A percentile compares a stretch with the other conserved stretches of the same genome.
These are phyloP conservation scores for Physocephala rufipes DNA, from an alignment of 2,888 invertebrate species.

Conservation along the genomic window DNA sequence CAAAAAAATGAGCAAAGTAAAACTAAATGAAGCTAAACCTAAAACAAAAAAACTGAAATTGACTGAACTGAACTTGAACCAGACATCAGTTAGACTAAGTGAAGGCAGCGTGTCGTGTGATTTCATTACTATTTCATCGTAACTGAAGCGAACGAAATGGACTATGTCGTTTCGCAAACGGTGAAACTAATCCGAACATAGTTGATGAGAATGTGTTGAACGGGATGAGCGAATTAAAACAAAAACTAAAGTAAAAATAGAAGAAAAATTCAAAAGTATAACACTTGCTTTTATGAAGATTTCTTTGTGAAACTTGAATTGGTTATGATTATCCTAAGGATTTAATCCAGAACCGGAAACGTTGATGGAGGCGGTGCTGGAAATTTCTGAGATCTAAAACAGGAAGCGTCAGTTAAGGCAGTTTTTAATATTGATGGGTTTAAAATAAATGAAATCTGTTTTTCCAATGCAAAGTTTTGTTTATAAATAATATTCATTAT, in stretches of 20 bases:
- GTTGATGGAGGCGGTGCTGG: constrained; percentile 17
- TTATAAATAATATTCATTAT: too few species aligned
- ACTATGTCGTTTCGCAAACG: neutral
- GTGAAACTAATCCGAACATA: neutral
- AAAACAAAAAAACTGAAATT: constrained; percentile 19
- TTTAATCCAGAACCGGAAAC: constrained; percentile 23
- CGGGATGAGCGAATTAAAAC: neutral
- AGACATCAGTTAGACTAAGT: constrained; percentile 23
- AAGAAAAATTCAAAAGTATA: constrained; percentile 18
- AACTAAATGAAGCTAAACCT: constrained; percentile 11
- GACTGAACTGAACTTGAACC: constrained; percentile 25
- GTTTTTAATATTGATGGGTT: constrained; percentile 6
- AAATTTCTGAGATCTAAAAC: constrained; percentile 4
- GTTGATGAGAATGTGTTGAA: neutral
- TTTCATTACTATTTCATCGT: too few species aligned
- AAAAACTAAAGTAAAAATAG: neutral
- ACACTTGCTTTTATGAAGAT: constrained; percentile 15
- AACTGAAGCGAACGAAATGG: neutral
- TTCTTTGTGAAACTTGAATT: neutral
- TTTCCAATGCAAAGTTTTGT: neutral
- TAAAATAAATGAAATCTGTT: neutral
- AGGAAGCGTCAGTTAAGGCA: constrained; percentile 26
- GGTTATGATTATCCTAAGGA: constrained; percentile 16
- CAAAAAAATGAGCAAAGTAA: neutral
- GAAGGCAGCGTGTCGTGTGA: neutral